Percentiles rank a stretch among this genome's conserved stretches.
Evolutionary conservation across 2,888 invertebrate species (phyloP).

Genomic region (Pseudanteris insignis): DNA sequence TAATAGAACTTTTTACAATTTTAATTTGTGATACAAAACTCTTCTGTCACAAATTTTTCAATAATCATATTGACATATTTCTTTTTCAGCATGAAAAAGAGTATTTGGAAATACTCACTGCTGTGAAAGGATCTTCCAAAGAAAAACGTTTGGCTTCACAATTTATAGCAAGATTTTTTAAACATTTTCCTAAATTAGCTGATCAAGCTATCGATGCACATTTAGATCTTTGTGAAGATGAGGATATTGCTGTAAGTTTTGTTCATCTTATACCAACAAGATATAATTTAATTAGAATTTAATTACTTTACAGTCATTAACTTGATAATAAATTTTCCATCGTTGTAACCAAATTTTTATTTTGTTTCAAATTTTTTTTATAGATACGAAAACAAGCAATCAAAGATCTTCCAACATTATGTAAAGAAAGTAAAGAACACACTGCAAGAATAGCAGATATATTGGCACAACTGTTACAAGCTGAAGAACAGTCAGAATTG

Average conservation of each 20-base stretch:
- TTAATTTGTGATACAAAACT: too few relatives aligned
- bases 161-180: conserved; percentile 94
- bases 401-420: conserved; percentile 86
- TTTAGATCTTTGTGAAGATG: conserved; percentile 95
- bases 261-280: too few relatives aligned
- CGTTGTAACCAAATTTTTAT: too few relatives aligned
- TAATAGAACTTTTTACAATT: too few relatives aligned
- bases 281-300: not conserved
- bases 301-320: too few relatives aligned
- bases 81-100: conserved; percentile 81
- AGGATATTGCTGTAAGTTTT: conserved; percentile 87
- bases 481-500: conserved; percentile 85
- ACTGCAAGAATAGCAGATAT: conserved; percentile 90
- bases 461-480: conserved; percentile 87
- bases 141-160: conserved; percentile 94
- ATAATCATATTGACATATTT: too few relatives aligned
- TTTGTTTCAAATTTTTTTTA: not conserved
- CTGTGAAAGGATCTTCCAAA: conserved; percentile 87
- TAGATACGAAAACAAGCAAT: conserved; percentile 95
- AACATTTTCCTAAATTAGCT: conserved; percentile 86
- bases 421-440: conserved; percentile 85
- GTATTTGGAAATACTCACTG: conserved; percentile 86
- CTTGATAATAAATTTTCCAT: conserved; percentile 2
- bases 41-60: too few relatives aligned
- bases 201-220: conserved; percentile 90